These are phyloP conservation scores for Rhopalosiphum nymphaeae DNA, from an alignment of 2,888 invertebrate genomes.

Conservation along the genomic window DNA sequence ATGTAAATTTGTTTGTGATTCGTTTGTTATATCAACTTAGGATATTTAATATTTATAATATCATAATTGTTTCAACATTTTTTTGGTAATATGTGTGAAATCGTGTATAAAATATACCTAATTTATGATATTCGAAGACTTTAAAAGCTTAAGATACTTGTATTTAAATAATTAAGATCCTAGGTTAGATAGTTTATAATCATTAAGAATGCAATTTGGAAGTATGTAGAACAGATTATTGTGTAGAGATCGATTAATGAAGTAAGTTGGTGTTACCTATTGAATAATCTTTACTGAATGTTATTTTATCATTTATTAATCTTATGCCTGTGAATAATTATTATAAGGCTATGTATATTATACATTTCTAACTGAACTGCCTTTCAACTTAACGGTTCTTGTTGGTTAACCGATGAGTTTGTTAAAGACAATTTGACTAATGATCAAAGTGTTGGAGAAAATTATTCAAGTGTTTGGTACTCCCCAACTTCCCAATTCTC, in stretches of 20 bases:
- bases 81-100: neutral
- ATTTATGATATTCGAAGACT: neutral
- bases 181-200: neutral
- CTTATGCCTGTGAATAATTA: neutral
- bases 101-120: neutral
- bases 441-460: constrained; percentile 39
- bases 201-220: neutral
- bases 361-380: neutral
- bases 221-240: neutral
- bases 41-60: neutral
- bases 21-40: neutral
- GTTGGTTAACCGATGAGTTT: constrained; percentile 31
- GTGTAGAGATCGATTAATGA: neutral
- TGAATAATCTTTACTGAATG: neutral
- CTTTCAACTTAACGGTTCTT: neutral
- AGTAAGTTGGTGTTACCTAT: neutral
- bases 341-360: neutral
- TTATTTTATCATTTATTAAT: neutral
- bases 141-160: neutral
- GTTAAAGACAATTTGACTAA: constrained; percentile 49
- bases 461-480: constrained; percentile 31
- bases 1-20: neutral
- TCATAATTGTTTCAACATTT: neutral
- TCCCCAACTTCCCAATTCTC: neutral
- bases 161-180: neutral